Conservation (phyloP, 2,888 invertebrate genomes). For the Amiota communis region DNA sequence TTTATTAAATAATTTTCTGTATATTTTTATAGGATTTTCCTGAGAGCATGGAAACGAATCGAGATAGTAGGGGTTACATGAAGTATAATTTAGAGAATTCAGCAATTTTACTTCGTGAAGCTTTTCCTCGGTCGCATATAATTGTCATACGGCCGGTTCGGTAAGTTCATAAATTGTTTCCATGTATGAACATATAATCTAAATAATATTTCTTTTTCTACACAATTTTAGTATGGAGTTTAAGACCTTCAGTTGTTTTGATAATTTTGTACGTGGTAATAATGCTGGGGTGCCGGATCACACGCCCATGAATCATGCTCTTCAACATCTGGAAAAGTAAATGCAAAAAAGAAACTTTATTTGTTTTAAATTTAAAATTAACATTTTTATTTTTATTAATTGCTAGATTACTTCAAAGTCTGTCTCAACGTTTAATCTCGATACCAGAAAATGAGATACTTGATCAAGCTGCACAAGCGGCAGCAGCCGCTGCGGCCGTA, state of each 20-base stretch:
- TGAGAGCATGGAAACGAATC: constrained; percentile 85
- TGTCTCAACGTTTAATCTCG: constrained; percentile 76
- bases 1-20: not conserved
- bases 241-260: constrained; percentile 89
- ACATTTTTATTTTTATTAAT: constrained; percentile 30
- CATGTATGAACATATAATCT: not conserved
- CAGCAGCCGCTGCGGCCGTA: constrained; percentile 70
- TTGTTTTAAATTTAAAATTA: not conserved
- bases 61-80: constrained; percentile 83
- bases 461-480: constrained; percentile 72
- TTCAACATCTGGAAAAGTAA: constrained; percentile 82
- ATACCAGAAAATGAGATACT: constrained; percentile 77
- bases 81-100: constrained; percentile 89
- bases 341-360: constrained; percentile 52
- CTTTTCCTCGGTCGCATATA: constrained; percentile 82
- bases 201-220: not conserved
- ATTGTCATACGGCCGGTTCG: constrained; percentile 83
- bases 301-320: constrained; percentile 81
- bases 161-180: constrained; percentile 73
- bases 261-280: constrained; percentile 89
- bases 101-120: constrained; percentile 79
- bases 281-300: constrained; percentile 88
- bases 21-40: constrained; percentile 78
- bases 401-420: constrained; percentile 75
- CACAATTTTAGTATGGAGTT: constrained; percentile 80